Conservation (phyloP, 1,140 invertebrate species). For the Drosophila sp. region DNA sequence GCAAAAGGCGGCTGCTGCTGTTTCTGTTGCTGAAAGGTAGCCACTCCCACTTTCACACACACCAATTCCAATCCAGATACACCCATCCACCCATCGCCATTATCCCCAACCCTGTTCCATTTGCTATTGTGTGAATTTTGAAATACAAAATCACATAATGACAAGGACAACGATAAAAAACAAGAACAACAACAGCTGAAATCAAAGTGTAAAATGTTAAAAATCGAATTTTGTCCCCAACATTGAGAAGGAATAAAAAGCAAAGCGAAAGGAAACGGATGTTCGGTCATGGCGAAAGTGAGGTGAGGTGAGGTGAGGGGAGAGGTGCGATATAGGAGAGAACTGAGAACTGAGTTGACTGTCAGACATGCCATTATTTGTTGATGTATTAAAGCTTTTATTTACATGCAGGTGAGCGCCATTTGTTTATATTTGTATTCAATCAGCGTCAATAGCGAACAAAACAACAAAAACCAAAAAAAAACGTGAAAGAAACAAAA, state of each 20-base stretch:
- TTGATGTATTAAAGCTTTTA: constrained; percentile 76
- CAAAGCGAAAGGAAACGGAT: constrained; percentile 43
- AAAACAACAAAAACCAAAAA: constrained; percentile 35
- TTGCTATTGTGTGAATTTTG: constrained; percentile 52
- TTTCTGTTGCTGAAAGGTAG: constrained; percentile 40
- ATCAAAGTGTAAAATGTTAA: constrained; percentile 70
- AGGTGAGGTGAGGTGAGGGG: background rate
- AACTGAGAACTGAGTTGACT: constrained; percentile 27
- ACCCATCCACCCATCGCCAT: background rate
- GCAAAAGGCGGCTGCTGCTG: constrained; percentile 23
- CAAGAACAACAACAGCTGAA: constrained; percentile 28
- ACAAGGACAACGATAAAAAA: constrained; percentile 35
- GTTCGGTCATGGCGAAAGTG: constrained; percentile 31
- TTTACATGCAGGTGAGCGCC: constrained; percentile 71
- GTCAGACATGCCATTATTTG: constrained; percentile 75
- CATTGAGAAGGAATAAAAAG: constrained; percentile 23
- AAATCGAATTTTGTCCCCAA: constrained; percentile 67
- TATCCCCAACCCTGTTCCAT: background rate
- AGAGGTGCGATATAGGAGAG: background rate
- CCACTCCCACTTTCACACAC: constrained; percentile 14
- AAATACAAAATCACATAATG: constrained; percentile 63
- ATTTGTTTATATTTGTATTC: constrained; percentile 79
- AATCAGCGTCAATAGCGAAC: constrained; percentile 71
- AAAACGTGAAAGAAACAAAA: constrained; percentile 14
- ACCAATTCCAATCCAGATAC: too few species aligned